These are phyloP conservation scores for Xestia rhomboidea DNA, from an alignment of 2,888 invertebrate species.

Conservation along the genomic window DNA sequence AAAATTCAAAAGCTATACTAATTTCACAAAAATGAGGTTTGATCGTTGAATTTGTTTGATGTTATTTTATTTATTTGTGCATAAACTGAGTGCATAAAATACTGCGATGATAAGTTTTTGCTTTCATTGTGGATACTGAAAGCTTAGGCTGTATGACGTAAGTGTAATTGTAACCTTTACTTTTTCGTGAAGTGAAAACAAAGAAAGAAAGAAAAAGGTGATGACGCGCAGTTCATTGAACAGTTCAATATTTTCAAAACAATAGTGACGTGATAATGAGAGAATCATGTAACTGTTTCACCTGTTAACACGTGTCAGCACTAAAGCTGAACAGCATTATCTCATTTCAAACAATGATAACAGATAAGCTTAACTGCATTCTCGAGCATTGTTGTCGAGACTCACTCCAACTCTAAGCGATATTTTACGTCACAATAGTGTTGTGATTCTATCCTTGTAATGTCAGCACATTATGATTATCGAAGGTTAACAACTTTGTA, in stretches of 20 bases:
- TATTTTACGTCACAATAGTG: slow-evolving; percentile 60
- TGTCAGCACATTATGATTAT: slow-evolving; percentile 54
- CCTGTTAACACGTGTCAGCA: slow-evolving; percentile 71
- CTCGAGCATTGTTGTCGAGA: slow-evolving; percentile 68
- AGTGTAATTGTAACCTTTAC: not conserved
- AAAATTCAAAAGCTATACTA: not conserved
- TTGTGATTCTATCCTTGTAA: slow-evolving; percentile 56
- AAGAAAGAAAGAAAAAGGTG: slow-evolving; percentile 25
- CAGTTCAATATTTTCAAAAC: slow-evolving; percentile 50
- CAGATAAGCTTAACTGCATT: slow-evolving; percentile 80
- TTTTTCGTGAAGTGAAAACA: slow-evolving; percentile 9
- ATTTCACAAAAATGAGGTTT: not conserved
- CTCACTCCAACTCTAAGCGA: slow-evolving; percentile 57
- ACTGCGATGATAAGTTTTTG: too few relatives aligned
- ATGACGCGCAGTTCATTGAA: slow-evolving; percentile 47
- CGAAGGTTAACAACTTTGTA: slow-evolving; percentile 58
- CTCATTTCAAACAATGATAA: slow-evolving; percentile 83
- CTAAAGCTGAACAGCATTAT: slow-evolving; percentile 79
- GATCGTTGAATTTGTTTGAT: not conserved
- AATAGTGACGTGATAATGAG: slow-evolving; percentile 69
- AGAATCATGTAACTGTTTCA: slow-evolving; percentile 71
- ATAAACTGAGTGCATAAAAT: not conserved
- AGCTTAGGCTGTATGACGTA: not conserved
- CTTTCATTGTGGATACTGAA: not conserved
- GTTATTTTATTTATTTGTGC: not conserved